These are phyloP conservation scores for Agrenia bidenticulata DNA, from an alignment of 2,888 invertebrate species.

Conservation along the genomic window DNA sequence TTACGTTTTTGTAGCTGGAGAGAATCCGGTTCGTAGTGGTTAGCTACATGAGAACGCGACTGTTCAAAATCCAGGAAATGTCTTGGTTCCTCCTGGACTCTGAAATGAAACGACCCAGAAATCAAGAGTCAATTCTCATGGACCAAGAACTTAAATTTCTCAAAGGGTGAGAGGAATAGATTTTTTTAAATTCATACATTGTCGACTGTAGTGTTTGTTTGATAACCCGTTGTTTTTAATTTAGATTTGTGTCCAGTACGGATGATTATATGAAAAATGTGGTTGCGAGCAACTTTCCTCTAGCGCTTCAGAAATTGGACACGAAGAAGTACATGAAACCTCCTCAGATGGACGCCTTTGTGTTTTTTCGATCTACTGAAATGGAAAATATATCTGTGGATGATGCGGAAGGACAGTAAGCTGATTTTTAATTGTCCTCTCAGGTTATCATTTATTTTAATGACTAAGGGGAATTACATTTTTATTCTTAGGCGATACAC, in stretches of 20 bases:
- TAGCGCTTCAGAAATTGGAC: not conserved
- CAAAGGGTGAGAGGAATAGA: constrained; percentile 20
- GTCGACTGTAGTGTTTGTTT: too few relatives aligned
- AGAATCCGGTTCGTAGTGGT: constrained; percentile 29
- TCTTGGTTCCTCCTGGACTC: constrained; percentile 19
- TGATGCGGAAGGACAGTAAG: not conserved
- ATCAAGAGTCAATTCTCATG: constrained; percentile 20
- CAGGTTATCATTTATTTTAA: too few relatives aligned
- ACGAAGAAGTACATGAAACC: not conserved
- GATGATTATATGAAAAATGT: not conserved
- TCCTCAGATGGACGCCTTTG: not conserved
- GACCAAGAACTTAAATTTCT: constrained; percentile 30
- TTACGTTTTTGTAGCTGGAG: constrained; percentile 24
- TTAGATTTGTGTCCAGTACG: not conserved
- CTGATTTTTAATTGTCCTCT: too few relatives aligned
- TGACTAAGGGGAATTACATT: too few relatives aligned
- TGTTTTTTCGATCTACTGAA: not conserved
- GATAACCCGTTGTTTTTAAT: too few relatives aligned
- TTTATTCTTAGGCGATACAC: too few relatives aligned
- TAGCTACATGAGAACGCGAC: constrained; percentile 26
- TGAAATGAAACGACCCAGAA: constrained; percentile 18
- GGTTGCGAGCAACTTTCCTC: constrained; percentile 1
- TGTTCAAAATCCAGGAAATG: constrained; percentile 31
- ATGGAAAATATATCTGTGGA: not conserved
- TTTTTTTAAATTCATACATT: too few relatives aligned